A percentile compares a stretch with the other conserved stretches of the same genome.
Evolutionary conservation across 2,113 vertebrate genomes (phyloP).

Genomic region (Trogon surrucura): DNA sequence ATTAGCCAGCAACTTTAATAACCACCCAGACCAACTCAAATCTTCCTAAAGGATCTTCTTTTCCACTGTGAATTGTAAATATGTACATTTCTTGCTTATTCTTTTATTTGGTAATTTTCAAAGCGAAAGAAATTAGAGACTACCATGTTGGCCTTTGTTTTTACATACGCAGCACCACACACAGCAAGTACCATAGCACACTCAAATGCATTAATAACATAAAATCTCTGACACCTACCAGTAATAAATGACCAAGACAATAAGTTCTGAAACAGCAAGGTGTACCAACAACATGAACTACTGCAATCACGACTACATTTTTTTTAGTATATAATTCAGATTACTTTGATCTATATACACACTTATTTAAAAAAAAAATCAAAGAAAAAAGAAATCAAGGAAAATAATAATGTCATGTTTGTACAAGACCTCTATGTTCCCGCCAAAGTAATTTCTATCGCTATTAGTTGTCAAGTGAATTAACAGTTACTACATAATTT

Average conservation of each 20-base stretch:
- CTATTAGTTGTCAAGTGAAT: slow-evolving; percentile 37
- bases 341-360: background rate
- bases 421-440: background rate
- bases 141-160: background rate
- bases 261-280: background rate
- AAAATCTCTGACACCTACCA: background rate
- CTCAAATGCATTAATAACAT: background rate
- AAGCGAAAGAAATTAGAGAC: slow-evolving; percentile 38
- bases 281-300: background rate
- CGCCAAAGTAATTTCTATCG: background rate
- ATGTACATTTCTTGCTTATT: background rate
- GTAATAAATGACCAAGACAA: background rate
- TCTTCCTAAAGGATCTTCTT: slow-evolving; percentile 21
- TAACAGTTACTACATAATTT: slow-evolving; percentile 34
- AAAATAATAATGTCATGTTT: background rate
- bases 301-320: background rate
- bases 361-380: background rate
- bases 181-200: rapidly evolving
- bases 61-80: slow-evolving; percentile 14
- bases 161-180: background rate
- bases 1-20: slow-evolving; percentile 49
- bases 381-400: background rate
- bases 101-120: slow-evolving; percentile 40
- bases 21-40: background rate
- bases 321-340: background rate